Percentiles rank a stretch among this genome's conserved stretches.
These are phyloP conservation scores for Beroe forskalii DNA, from an alignment of 37 sponge, comb jelly and placozoan genomes.

Conservation along the genomic window DNA sequence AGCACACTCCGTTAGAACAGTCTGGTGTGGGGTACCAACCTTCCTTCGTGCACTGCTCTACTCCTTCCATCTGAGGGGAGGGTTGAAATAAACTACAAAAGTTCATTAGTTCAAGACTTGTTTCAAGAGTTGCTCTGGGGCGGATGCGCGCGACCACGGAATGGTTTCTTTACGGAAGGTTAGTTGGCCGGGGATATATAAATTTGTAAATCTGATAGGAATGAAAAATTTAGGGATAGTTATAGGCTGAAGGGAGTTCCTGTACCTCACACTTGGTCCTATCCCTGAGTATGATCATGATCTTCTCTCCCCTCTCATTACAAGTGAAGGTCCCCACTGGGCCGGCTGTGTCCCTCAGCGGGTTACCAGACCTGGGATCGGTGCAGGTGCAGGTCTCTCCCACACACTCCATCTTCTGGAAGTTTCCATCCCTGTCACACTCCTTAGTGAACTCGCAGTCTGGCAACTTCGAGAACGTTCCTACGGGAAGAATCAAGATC, in stretches of 20 bases:
- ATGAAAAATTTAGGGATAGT: background rate
- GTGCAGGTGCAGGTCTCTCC: constrained; percentile 38
- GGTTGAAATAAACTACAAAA: no score
- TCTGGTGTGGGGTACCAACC: constrained; percentile 64
- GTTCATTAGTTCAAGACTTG: no score
- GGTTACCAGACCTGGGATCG: constrained; percentile 3
- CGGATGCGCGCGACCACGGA: no score
- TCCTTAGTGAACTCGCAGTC: constrained; percentile 46
- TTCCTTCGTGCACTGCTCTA: constrained; percentile 43
- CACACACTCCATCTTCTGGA: constrained; percentile 57
- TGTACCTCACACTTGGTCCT: constrained; percentile 60
- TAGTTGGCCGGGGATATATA: no score
- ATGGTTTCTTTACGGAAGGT: no score
- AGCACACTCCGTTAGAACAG: constrained; percentile 37
- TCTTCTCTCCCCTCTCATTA: constrained; percentile 47
- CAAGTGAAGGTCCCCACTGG: constrained; percentile 34
- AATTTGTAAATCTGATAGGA: background rate
- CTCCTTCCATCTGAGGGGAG: constrained; percentile 5
- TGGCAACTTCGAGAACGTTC: constrained; percentile 13
- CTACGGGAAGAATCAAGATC: no score
- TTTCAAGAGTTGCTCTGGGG: no score
- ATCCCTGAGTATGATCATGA: constrained; percentile 38
- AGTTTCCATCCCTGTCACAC: constrained; percentile 53
- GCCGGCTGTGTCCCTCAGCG: background rate
- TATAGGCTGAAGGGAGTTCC: no score